Conservation (phyloP, 2,797 vertebrate genomes). For the Sebastes paucispinis region DNA sequence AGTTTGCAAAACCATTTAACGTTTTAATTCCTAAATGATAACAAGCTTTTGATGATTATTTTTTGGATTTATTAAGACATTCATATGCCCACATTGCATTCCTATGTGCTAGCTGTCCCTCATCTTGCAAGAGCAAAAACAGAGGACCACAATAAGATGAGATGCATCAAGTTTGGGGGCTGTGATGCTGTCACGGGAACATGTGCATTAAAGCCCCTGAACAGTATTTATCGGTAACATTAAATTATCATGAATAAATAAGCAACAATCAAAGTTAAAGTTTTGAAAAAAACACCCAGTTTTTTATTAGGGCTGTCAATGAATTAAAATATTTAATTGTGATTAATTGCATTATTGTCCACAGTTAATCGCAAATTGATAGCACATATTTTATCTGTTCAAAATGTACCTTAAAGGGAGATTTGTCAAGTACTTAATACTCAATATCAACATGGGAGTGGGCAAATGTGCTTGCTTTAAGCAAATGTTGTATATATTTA, state of each 20-base stretch:
- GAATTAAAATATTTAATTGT: fast-evolving
- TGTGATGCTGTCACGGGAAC: neutral
- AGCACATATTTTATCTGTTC: too few relatives aligned
- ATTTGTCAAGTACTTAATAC: too few relatives aligned
- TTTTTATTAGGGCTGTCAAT: too few relatives aligned
- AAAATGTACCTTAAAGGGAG: too few relatives aligned
- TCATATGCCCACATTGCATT: neutral
- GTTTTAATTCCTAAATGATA: neutral
- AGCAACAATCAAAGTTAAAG: neutral
- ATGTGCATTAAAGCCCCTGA: neutral
- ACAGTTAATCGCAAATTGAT: fast-evolving
- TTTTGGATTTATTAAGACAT: neutral
- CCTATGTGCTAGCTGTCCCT: neutral
- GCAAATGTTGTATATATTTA: too few relatives aligned
- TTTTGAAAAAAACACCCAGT: neutral
- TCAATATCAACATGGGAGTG: too few relatives aligned
- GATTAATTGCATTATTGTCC: too few relatives aligned
- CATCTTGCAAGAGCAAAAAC: neutral
- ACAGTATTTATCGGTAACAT: neutral
- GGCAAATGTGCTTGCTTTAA: fast-evolving
- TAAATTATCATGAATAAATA: neutral
- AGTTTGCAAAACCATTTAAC: neutral
- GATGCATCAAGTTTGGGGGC: neutral
- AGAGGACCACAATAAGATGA: neutral
- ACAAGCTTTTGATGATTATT: neutral